These are phyloP conservation scores for Xenops minutus DNA, from an alignment of 2,797 vertebrate genomes.

Conservation along the genomic window DNA sequence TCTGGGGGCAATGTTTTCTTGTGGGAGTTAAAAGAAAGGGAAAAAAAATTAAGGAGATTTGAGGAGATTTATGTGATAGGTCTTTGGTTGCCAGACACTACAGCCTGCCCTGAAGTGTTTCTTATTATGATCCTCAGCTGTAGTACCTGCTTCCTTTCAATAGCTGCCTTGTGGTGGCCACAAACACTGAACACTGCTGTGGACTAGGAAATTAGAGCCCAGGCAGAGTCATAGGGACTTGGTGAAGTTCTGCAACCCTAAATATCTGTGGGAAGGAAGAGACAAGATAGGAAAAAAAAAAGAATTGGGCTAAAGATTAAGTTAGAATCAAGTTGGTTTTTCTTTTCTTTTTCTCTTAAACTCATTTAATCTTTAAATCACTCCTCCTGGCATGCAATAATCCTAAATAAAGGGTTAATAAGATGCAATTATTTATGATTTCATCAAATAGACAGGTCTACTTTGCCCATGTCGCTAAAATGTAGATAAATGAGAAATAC, in stretches of 20 bases:
- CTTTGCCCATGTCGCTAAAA: not conserved
- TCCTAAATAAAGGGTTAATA: constrained; percentile 34
- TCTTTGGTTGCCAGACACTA: constrained; percentile 24
- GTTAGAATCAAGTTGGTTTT: constrained; percentile 1
- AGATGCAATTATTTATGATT: not conserved
- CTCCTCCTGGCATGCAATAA: constrained; percentile 49
- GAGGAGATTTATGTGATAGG: not conserved
- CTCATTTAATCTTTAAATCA: constrained; percentile 22
- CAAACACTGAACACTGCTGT: constrained; percentile 68
- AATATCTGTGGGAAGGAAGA: constrained; percentile 69
- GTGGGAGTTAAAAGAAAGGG: not conserved
- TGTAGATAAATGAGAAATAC: not conserved
- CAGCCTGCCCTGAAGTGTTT: constrained; percentile 49
- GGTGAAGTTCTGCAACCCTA: constrained; percentile 70
- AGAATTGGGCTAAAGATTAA: constrained; percentile 60
- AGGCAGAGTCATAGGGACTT: constrained; percentile 66
- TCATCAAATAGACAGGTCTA: not conserved
- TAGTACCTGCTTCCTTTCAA: constrained; percentile 69
- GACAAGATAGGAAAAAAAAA: constrained; percentile 65
- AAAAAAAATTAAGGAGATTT: not conserved
- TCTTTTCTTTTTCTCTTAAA: not conserved
- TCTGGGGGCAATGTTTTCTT: not conserved
- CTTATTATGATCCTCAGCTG: constrained; percentile 53
- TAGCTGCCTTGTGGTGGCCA: constrained; percentile 68
- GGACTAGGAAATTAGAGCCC: constrained; percentile 66